Evolutionary conservation across 2,888 invertebrate genomes (phyloP).

Genomic region (Agrochola macilenta): DNA sequence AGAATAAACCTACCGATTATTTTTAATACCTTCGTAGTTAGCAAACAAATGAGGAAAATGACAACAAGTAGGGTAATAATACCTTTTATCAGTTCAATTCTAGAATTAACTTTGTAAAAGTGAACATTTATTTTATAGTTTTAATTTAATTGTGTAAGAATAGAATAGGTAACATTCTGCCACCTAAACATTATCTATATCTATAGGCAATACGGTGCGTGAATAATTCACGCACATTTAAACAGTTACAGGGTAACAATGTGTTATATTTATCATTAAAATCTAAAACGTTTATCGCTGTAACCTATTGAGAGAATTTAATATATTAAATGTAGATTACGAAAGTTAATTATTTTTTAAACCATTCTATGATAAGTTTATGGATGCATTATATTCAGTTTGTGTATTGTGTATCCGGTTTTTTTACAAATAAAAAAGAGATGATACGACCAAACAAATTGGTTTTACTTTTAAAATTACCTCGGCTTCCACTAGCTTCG

Average conservation of each 20-base stretch:
- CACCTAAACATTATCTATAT: not conserved
- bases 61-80: slow-evolving; percentile 31
- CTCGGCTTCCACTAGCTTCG: no score
- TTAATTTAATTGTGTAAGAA: slow-evolving; percentile 18
- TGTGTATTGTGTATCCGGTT: slow-evolving; percentile 25
- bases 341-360: slow-evolving; percentile 14
- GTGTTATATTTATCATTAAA: slow-evolving; percentile 15
- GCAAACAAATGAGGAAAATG: slow-evolving; percentile 37
- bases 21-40: slow-evolving; percentile 56
- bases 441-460: slow-evolving; percentile 9
- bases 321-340: slow-evolving; percentile 22
- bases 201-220: slow-evolving; percentile 4
- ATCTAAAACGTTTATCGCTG: slow-evolving; percentile 16
- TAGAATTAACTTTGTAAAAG: slow-evolving; percentile 14
- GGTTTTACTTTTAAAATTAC: slow-evolving; percentile 2
- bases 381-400: slow-evolving; percentile 21
- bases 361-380: slow-evolving; percentile 18
- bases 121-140: slow-evolving; percentile 15
- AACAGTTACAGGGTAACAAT: slow-evolving; percentile 36
- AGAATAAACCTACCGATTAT: slow-evolving; percentile 72
- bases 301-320: slow-evolving; percentile 8
- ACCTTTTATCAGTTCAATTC: slow-evolving; percentile 14
- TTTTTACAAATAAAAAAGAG: slow-evolving; percentile 46
- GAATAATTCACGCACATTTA: not conserved
- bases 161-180: slow-evolving; percentile 17